Percentiles rank a stretch among this genome's conserved stretches.
Evolutionary conservation across 2,888 invertebrate genomes (phyloP).

Genomic region (Diploptera punctata): DNA sequence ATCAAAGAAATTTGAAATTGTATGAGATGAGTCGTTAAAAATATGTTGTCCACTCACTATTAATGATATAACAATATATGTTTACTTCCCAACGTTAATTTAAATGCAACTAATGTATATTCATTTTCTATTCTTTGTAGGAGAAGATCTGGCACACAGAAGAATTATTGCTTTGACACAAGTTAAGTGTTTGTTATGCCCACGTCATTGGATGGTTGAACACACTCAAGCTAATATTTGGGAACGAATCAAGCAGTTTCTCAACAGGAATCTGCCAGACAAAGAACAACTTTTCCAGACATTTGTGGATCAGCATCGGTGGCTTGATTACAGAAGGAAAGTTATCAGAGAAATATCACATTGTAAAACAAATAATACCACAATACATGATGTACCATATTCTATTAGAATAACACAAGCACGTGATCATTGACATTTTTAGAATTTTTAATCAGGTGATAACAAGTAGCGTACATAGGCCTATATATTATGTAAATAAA

Average conservation of each 20-base stretch:
- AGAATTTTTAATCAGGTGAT: no score
- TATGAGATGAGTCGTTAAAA: no score
- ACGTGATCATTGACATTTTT: no score
- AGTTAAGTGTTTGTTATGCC: not conserved
- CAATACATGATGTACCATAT: constrained; percentile 4
- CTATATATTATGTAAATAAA: no score
- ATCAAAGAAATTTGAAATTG: no score
- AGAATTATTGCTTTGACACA: not conserved
- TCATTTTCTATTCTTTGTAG: not conserved
- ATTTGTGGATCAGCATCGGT: not conserved
- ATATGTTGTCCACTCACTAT: no score
- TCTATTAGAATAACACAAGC: not conserved
- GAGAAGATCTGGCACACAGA: not conserved
- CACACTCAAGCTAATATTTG: not conserved
- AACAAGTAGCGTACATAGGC: no score
- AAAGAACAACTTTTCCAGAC: not conserved
- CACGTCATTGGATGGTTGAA: not conserved
- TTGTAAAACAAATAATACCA: not conserved
- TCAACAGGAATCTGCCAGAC: not conserved
- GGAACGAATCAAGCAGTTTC: not conserved
- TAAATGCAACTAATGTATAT: no score
- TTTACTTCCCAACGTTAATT: no score
- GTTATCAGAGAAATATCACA: not conserved
- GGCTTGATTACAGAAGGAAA: not conserved
- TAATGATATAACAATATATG: no score